Evolutionary conservation across 2,113 vertebrate genomes (phyloP).

Genomic region (Podilymbus podiceps): DNA sequence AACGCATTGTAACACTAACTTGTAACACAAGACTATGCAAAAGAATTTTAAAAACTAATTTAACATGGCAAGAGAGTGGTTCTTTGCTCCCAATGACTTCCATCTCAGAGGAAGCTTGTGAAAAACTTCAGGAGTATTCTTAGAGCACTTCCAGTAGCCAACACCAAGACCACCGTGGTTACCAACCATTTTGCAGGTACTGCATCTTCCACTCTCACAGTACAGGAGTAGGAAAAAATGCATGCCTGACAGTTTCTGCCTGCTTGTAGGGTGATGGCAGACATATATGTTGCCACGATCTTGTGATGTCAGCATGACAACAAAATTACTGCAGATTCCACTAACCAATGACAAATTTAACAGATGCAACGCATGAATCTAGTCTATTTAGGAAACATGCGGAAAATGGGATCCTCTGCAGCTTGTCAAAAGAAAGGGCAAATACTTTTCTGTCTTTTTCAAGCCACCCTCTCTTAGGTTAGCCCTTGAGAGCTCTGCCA

Average conservation of each 20-base stretch:
- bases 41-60: background rate
- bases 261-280: background rate
- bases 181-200: background rate
- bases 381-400: background rate
- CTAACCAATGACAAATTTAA: background rate
- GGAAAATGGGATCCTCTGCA: background rate
- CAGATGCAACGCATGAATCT: background rate
- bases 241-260: background rate
- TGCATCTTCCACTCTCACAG: background rate
- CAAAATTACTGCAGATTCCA: background rate
- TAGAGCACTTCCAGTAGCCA: background rate
- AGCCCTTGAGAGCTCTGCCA: background rate
- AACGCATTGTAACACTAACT: rapidly evolving
- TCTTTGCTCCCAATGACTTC: background rate
- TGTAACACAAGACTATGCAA: background rate
- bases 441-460: background rate
- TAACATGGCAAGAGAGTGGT: background rate
- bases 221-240: background rate
- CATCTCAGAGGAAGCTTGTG: background rate
- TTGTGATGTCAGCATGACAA: background rate
- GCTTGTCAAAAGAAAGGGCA: background rate
- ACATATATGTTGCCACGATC: background rate
- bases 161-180: background rate
- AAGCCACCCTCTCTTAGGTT: background rate
- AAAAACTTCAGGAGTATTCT: background rate